Conservation (phyloP, 2,797 vertebrate genomes). For the Halcyon badia region DNA sequence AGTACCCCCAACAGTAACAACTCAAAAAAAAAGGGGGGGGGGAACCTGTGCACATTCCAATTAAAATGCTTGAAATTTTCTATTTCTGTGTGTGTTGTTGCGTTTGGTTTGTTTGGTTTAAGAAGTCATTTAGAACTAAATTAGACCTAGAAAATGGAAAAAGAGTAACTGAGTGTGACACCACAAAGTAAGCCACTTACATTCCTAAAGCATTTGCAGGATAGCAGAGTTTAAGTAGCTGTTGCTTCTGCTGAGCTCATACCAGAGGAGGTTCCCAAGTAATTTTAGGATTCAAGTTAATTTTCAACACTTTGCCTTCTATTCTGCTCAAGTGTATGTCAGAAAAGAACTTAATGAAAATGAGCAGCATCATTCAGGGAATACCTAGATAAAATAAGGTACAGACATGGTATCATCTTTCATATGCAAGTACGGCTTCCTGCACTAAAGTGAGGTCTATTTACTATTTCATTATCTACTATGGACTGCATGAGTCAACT, state of each 20-base stretch:
- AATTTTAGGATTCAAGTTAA: background rate
- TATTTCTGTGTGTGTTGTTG: background rate
- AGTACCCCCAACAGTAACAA: background rate
- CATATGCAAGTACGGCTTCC: background rate
- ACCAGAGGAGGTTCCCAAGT: background rate
- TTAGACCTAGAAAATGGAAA: background rate
- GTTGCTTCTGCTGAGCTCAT: background rate
- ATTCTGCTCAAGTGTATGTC: background rate
- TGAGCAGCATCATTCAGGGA: background rate
- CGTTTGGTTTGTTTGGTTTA: background rate
- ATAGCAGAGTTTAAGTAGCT: background rate
- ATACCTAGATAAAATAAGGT: background rate
- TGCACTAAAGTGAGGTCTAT: background rate
- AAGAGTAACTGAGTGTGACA: background rate
- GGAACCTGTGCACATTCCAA: background rate
- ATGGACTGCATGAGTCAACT: background rate
- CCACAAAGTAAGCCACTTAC: background rate
- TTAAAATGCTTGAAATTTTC: background rate
- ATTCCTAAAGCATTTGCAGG: background rate
- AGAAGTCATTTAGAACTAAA: background rate
- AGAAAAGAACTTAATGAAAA: background rate
- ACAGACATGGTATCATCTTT: background rate
- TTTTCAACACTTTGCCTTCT: background rate
- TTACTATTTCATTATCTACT: background rate
- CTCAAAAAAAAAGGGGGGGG: no score